Conservation (phyloP, 1,140 invertebrate genomes). For the Tetraneura akinire region DNA sequence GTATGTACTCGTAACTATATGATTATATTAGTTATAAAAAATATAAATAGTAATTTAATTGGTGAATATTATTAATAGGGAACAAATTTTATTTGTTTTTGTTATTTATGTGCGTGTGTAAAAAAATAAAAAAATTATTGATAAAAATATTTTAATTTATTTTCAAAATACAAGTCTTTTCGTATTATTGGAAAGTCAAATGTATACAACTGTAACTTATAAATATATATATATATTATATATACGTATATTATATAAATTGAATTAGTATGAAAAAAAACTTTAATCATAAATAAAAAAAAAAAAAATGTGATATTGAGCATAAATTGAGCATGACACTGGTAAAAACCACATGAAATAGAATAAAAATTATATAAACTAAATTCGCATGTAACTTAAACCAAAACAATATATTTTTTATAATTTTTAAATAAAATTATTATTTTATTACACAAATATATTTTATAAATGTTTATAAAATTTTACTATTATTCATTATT, state of each 20-base stretch:
- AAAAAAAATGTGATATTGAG: conserved; percentile 3
- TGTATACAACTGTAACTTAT: background rate
- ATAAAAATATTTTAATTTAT: background rate
- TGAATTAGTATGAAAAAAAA: background rate
- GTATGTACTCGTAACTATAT: too few relatives aligned
- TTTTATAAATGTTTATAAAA: too few relatives aligned
- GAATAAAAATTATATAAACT: conserved; percentile 21
- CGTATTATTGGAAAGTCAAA: background rate
- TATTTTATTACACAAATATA: background rate
- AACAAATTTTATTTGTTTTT: too few relatives aligned
- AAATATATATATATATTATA: background rate
- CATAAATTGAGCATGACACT: conserved; percentile 22
- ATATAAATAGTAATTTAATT: too few relatives aligned
- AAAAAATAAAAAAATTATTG: background rate
- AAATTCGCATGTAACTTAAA: background rate
- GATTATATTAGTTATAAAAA: too few relatives aligned
- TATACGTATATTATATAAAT: too few relatives aligned
- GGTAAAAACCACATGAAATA: background rate
- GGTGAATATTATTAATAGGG: too few relatives aligned
- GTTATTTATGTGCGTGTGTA: too few relatives aligned
- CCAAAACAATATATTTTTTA: background rate
- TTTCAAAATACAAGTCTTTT: conserved; percentile 16
- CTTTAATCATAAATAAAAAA: conserved; percentile 8
- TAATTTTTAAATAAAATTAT: background rate
- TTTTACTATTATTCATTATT: background rate